phyloP scores from a whole-genome alignment of 92 coral and sea anemone species.

The Siderastrea radians region DNA sequence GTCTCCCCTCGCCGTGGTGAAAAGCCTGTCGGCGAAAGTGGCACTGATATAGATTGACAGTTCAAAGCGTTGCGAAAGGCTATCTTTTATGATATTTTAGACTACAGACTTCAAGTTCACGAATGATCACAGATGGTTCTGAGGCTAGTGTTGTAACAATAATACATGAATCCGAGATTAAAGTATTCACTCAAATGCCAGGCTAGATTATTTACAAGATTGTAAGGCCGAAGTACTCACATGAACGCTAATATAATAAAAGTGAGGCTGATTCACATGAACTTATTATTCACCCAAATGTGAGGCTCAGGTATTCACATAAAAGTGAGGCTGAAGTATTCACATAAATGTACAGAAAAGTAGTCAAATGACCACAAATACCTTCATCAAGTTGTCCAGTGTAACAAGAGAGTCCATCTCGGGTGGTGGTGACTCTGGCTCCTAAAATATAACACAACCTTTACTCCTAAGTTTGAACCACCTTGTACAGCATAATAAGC shows the following conservation, averaged over 20 bases:
- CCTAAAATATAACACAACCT: constrained; percentile 9
- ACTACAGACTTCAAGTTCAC: no score
- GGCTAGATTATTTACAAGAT: no score
- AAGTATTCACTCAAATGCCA: no score
- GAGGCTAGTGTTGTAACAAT: no score
- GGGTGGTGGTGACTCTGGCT: constrained; percentile 78
- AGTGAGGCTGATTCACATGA: neutral
- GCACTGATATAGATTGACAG: no score
- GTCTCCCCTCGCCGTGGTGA: constrained; percentile 89
- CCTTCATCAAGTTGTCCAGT: constrained; percentile 84
- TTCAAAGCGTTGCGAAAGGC: no score
- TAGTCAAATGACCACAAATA: constrained; percentile 12
- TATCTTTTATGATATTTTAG: no score
- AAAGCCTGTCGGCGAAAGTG: constrained; percentile 66
- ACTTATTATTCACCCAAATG: no score
- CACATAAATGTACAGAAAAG: neutral
- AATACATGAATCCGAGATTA: neutral
- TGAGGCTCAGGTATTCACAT: neutral
- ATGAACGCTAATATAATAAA: no score
- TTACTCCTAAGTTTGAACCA: neutral
- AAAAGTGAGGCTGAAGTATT: neutral
- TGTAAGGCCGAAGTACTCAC: neutral
- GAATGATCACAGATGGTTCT: no score
- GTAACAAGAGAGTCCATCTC: constrained; percentile 85
- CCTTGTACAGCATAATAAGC: no score